Percentiles rank a stretch among this genome's conserved stretches.
Conservation (phyloP, 2,888 invertebrate species). For the Chouioia cunea region DNA sequence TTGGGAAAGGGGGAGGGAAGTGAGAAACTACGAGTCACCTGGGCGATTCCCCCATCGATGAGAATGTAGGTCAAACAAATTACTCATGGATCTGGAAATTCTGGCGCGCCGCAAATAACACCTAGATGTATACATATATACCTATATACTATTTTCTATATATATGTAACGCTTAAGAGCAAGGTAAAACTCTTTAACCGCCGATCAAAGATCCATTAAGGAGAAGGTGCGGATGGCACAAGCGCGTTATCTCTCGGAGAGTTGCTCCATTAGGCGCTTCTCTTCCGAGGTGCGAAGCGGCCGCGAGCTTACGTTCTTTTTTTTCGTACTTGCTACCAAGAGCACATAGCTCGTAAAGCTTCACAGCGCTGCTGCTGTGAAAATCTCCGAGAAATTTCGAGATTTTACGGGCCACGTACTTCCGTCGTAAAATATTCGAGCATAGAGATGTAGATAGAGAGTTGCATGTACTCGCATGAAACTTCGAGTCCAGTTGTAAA, state of each 20-base stretch:
- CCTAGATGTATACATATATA: too few species aligned
- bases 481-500: too few species aligned
- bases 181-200: not conserved
- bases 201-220: constrained; percentile 46
- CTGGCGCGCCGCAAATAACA: too few species aligned
- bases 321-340: not conserved
- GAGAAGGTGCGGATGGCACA: not conserved
- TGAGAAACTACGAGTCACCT: too few species aligned
- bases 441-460: not conserved
- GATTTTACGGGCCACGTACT: constrained; percentile 55
- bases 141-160: too few species aligned
- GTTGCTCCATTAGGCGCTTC: constrained; percentile 41
- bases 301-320: not conserved
- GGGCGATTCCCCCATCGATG: too few species aligned
- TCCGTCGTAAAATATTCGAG: constrained; percentile 59
- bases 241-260: constrained; percentile 20
- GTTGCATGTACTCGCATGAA: too few species aligned
- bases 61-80: too few species aligned
- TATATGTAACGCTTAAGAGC: too few species aligned
- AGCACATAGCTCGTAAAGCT: constrained; percentile 26
- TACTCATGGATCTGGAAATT: too few species aligned
- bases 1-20: too few species aligned
- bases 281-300: not conserved
- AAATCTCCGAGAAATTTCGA: constrained; percentile 56
- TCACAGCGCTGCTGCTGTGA: constrained; percentile 11